Base-by-base conservation (phyloP, 1,140 invertebrate genomes). In the Argopecten irradians region DNA sequence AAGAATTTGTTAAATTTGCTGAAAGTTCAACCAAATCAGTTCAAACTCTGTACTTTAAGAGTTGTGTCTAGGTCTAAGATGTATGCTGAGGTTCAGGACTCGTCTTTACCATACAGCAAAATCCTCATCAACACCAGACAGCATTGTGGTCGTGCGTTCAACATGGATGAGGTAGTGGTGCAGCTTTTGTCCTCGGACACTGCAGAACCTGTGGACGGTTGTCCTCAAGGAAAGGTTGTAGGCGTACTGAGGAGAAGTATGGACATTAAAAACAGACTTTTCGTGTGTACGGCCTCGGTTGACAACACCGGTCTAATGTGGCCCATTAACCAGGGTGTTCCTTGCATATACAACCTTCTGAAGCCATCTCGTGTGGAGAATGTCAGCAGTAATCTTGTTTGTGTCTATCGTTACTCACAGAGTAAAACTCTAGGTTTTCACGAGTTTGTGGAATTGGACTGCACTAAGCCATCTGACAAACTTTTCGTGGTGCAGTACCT, bases 401-500 rank as follows among this genome's bases (percentile, higher is more conserved):
- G 83, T 90, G 92, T 93, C 14, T 95, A 95, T 90, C 89, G 90
- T 22, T 87, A 94, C n/a, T 91, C 83, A 32, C 89, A 92, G 55
- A 87, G 91, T 43, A 90, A 89, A 22, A 43, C 90, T 32, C 71
- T 95, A 9, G 83, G 84, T 41, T 92, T 94, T 43, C 91, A 91
- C 86, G 91, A 93, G 33, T 92, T 92, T 86, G 93, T 92, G 82
- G 92, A 91, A 41, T 85, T 95, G 33, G 87, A 93, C 83, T 88
- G 88, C 0, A 35, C 85, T 5, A 84, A 93, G 16, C 87, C 87
- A 34, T 36, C 88, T 28, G 89, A 88, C 8, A 93, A 93, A 43
- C 84, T 95, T 41, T 95, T 94, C 93, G 89, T 95, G 16, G 94
- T 95, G n/a, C 88, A 92, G 14, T 94, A 93, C 87, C 36, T 95